phyloP scores from a whole-genome alignment of 2,797 vertebrate genomes.

The Trachops cirrhosus region DNA sequence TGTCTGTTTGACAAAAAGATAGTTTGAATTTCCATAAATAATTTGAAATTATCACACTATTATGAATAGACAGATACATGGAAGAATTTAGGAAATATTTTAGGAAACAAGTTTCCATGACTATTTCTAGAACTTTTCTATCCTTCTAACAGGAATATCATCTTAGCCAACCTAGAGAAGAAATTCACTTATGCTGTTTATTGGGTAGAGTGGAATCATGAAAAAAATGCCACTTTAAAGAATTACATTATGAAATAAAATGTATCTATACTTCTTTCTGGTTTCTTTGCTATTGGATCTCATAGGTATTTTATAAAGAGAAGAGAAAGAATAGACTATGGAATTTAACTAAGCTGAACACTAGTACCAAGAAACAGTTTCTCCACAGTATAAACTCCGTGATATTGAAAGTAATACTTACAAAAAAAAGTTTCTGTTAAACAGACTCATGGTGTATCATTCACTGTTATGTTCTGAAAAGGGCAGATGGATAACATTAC shows the following conservation, averaged over 20 bases:
- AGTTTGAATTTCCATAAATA: not conserved
- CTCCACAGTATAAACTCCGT: not conserved
- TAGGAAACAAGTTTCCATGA: not conserved
- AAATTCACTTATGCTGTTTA: not conserved
- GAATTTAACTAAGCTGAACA: not conserved
- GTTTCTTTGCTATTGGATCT: not conserved
- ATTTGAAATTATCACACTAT: not conserved
- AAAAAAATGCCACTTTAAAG: not conserved
- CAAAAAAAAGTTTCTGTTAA: conserved; percentile 19
- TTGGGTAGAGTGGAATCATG: not conserved
- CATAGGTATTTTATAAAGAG: not conserved
- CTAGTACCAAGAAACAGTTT: not conserved
- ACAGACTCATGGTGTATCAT: conserved; percentile 18
- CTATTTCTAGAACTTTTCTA: not conserved
- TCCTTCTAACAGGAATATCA: not conserved
- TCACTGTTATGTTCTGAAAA: not conserved
- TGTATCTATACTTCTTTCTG: not conserved
- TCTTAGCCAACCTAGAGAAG: not conserved
- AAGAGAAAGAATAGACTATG: not conserved
- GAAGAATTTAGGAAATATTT: not conserved
- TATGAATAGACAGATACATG: not conserved
- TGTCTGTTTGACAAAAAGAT: not conserved
- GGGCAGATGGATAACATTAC: conserved; percentile 48
- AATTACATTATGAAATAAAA: not conserved
- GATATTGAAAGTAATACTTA: not conserved